Conservation (phyloP, 2,797 vertebrate genomes). For the Anguilla marmorata region DNA sequence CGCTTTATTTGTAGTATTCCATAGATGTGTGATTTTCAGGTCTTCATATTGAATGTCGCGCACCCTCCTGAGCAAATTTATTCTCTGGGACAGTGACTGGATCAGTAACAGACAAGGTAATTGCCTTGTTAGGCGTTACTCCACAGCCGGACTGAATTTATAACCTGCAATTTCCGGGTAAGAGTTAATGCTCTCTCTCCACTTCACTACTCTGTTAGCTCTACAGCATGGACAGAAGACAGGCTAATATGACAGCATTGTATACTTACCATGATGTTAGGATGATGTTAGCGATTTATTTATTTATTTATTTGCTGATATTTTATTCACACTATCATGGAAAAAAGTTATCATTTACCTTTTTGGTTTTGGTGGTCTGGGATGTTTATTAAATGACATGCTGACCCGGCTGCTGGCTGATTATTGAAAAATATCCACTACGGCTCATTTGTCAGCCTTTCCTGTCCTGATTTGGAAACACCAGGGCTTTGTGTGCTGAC, state of each 20-base stretch:
- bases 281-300: too few species aligned
- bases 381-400: not conserved
- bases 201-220: not conserved
- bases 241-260: too few species aligned
- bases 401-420: not conserved
- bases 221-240: too few species aligned
- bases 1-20: too few species aligned
- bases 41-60: too few species aligned
- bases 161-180: not conserved
- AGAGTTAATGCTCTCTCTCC: not conserved
- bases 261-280: too few species aligned
- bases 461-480: not conserved
- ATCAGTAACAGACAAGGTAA: not conserved
- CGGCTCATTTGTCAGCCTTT: not conserved
- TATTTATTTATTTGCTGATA: too few species aligned
- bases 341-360: not conserved
- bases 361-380: not conserved
- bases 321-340: not conserved
- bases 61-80: too few species aligned
- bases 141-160: not conserved
- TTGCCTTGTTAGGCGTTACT: not conserved
- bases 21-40: too few species aligned
- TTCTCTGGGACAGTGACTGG: not conserved
- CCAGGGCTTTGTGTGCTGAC: slow-evolving; percentile 21
- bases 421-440: not conserved